Percentiles rank a stretch among this genome's conserved stretches.
Conservation (phyloP, 2,888 invertebrate species). For the Aphidius colemani region DNA sequence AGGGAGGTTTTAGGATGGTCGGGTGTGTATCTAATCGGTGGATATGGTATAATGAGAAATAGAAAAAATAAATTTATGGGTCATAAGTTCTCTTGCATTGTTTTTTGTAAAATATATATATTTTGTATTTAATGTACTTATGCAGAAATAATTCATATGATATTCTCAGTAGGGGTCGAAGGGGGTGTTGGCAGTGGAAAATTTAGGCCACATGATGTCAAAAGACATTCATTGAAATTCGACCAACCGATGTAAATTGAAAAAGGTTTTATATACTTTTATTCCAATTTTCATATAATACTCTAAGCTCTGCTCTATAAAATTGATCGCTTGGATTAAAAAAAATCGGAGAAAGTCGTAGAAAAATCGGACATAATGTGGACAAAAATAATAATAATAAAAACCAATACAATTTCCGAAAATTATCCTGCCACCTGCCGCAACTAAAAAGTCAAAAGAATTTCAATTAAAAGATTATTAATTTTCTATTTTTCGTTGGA, state of each 20-base stretch:
- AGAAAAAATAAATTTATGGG: too few species aligned
- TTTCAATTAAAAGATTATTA: not conserved
- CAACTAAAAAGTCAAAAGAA: not conserved
- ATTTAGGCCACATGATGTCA: conserved; percentile 35
- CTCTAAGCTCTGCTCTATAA: conserved; percentile 2
- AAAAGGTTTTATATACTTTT: conserved; percentile 36
- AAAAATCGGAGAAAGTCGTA: too few species aligned
- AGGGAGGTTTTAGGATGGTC: too few species aligned
- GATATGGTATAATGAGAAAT: conserved; percentile 27
- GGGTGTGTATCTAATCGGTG: conserved; percentile 43
- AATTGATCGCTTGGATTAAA: not conserved
- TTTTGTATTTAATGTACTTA: not conserved
- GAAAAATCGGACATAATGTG: too few species aligned
- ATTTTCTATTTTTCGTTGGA: too few species aligned
- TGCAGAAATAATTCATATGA: conserved; percentile 7
- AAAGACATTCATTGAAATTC: conserved; percentile 44
- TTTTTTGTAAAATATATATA: not conserved
- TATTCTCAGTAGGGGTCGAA: conserved; percentile 12
- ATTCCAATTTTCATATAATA: conserved; percentile 26
- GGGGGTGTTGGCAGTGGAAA: conserved; percentile 8
- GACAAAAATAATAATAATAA: too few species aligned
- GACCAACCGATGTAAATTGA: conserved; percentile 50
- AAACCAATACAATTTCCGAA: too few species aligned
- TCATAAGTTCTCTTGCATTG: too few species aligned
- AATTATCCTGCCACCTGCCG: too few species aligned